Conservation (phyloP, 2,888 invertebrate species). For the Eilema griseolum region DNA sequence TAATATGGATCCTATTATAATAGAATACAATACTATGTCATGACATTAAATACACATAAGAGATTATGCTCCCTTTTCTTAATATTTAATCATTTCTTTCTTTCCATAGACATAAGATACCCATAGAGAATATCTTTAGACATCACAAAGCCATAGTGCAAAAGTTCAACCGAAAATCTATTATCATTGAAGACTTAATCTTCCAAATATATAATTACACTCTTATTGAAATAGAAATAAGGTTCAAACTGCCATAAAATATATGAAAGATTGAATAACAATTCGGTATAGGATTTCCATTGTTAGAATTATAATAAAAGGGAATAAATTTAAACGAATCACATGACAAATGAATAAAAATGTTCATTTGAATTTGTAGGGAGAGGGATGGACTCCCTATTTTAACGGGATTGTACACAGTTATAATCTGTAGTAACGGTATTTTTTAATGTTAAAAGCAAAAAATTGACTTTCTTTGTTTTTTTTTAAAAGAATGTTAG, state of each 20-base stretch:
- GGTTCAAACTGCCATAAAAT: not conserved
- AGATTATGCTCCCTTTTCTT: slow-evolving; percentile 17
- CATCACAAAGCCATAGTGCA: slow-evolving; percentile 45
- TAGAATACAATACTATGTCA: slow-evolving; percentile 12
- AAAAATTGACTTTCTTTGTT: not conserved
- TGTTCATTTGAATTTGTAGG: slow-evolving; percentile 29
- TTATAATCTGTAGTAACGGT: slow-evolving; percentile 1
- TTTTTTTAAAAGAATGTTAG: too few relatives aligned
- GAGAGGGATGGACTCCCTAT: slow-evolving; percentile 20
- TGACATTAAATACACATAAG: slow-evolving; percentile 16
- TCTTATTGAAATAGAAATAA: slow-evolving; percentile 3
- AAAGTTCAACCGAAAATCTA: slow-evolving; percentile 45
- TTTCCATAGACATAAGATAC: slow-evolving; percentile 34
- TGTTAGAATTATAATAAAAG: slow-evolving; percentile 42
- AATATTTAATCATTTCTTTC: slow-evolving; percentile 32
- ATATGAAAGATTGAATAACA: not conserved
- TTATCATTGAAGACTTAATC: slow-evolving; percentile 28
- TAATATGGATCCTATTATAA: not conserved
- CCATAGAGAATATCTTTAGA: slow-evolving; percentile 41
- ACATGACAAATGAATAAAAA: slow-evolving; percentile 51
- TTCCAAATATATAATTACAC: not conserved
- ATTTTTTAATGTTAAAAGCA: not conserved
- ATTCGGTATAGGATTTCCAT: slow-evolving; percentile 38
- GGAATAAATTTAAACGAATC: slow-evolving; percentile 48
- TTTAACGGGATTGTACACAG: slow-evolving; percentile 17